Percentiles rank a stretch among this genome's conserved stretches.
Evolutionary conservation across 2,113 vertebrate species (phyloP).

Genomic region (Dolichotis patagonum): DNA sequence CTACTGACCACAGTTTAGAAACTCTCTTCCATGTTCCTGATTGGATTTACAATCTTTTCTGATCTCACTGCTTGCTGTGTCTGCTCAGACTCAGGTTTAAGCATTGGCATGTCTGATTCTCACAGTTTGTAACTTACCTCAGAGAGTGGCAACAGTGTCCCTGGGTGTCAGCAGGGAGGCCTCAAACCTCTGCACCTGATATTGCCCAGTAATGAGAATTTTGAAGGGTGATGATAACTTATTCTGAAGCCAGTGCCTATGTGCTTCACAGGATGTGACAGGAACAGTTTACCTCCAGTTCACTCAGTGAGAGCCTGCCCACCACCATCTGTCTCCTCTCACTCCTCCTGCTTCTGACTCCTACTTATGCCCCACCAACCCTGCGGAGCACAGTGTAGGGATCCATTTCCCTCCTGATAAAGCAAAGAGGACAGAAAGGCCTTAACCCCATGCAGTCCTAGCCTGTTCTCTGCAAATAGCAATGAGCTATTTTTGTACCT

Average conservation of each 20-base stretch:
- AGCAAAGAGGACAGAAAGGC: not conserved
- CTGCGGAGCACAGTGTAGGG: not conserved
- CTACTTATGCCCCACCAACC: not conserved
- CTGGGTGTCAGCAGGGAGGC: not conserved
- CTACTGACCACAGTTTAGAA: not conserved
- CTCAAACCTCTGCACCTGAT: conserved; percentile 40
- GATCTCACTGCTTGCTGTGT: conserved; percentile 54
- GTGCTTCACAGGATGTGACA: conserved; percentile 57
- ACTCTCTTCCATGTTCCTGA: not conserved
- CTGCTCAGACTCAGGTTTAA: conserved; percentile 18
- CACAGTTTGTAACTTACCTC: conserved; percentile 9
- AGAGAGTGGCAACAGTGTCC: not conserved
- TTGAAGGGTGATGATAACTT: conserved; percentile 59
- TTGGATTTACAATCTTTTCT: conserved; percentile 55
- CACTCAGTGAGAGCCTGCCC: conserved; percentile 42
- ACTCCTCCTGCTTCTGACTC: conserved; percentile 1
- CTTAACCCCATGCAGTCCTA: not conserved
- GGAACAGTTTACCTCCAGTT: conserved; percentile 48
- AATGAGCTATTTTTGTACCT: conserved; percentile 19
- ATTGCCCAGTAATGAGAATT: conserved; percentile 60
- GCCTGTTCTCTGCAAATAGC: not conserved
- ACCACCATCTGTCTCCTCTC: conserved; percentile 55
- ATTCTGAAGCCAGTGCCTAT: conserved; percentile 39
- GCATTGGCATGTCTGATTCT: not conserved
- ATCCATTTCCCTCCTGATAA: not conserved